Evolutionary conservation across 1,140 invertebrate species (phyloP), one percentile per base, ranked within the genome.

Genomic region (Cephus cinctus): DNA sequence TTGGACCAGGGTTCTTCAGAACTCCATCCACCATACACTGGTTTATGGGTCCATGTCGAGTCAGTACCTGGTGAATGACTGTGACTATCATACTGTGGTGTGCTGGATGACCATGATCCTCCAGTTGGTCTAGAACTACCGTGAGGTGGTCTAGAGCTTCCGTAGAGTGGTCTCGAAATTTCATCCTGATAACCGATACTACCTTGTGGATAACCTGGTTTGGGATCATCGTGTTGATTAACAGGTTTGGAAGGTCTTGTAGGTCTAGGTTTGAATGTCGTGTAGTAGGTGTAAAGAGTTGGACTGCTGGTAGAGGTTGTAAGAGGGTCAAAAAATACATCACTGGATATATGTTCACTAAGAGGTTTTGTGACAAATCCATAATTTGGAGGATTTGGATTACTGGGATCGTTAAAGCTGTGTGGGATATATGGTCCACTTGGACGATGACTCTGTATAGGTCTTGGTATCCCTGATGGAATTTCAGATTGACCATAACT

Each of bases 331-430:
- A 65, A 73, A 6, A 62, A 56, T 0, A 61, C 36, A 30, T 66
- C 60, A 11, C 57, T 56, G 0, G 61, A 46, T 2, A 44, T 30
- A 14, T 63, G 57, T 22, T 47, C 45, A 2, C 62, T 64, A 2
- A 35, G 4, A 3, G 64, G 64, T 18, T 45, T 54, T 0, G 55
- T 11, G n/a, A 23, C 2, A 40, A 42, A 73, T 2, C 69, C 63
- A 18, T 56, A 69, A 36, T 38, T 53, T 1, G 60, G 53, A n/a
- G 73, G 71, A 52, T 74, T 71, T 0, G 73, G 73, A 46, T 75
- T 72, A 23, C 30, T 65, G 0, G 69, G 65, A 48, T 75, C 70
- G 8, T 59, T 22, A 30, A 57, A 70, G 34, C 57, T 56, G 8
- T 68, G 54, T 0, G 71, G 70, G 4, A 57, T 43, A 5, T 74